Percentiles rank a stretch among this genome's conserved stretches.
Evolutionary conservation across 2,113 vertebrate species (phyloP).

Genomic region (Ceyx margarethae): DNA sequence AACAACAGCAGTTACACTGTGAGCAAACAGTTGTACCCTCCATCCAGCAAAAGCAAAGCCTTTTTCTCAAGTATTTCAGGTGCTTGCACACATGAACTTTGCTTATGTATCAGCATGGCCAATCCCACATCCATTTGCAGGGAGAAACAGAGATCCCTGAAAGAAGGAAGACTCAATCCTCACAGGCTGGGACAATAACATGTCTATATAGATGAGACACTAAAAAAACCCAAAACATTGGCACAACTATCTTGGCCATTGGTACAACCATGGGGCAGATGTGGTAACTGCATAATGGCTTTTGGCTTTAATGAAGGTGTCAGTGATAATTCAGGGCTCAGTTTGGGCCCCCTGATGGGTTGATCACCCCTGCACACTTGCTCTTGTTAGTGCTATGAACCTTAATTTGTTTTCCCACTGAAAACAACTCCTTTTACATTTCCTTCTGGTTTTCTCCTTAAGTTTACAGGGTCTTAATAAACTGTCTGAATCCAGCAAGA

Average conservation of each 20-base stretch:
- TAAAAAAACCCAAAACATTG: not conserved
- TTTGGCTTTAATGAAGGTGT: not conserved
- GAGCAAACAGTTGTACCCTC: not conserved
- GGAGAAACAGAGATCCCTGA: not conserved
- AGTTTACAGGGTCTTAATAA: not conserved
- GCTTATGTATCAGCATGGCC: not conserved
- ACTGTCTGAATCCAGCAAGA: not conserved
- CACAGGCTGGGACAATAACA: not conserved
- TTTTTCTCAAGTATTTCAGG: not conserved
- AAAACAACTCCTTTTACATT: not conserved
- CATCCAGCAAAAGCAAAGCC: not conserved
- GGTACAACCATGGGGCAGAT: too few species aligned
- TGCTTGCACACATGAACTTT: not conserved
- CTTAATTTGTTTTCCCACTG: not conserved
- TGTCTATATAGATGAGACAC: too few species aligned
- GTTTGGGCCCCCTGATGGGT: not conserved
- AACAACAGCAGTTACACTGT: not conserved
- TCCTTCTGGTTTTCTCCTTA: not conserved
- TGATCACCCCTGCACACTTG: not conserved
- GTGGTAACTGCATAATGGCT: accelerated
- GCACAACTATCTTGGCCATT: not conserved
- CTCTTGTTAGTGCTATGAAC: not conserved
- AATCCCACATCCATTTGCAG: not conserved
- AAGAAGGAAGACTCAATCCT: not conserved
- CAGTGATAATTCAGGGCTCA: not conserved